Conservation (phyloP, 2,888 invertebrate genomes). For the Polydesmus complanatus region DNA sequence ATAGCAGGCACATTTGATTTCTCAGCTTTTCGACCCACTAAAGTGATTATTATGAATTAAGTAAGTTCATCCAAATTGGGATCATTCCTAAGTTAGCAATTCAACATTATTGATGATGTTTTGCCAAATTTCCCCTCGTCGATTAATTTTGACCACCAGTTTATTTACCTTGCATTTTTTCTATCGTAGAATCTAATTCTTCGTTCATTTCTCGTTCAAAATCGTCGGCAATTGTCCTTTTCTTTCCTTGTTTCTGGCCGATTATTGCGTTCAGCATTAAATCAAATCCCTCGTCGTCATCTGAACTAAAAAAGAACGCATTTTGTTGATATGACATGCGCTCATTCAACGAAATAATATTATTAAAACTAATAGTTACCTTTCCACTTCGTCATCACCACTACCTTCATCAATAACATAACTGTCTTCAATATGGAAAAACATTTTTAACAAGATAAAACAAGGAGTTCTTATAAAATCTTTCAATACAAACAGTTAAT, state of each 20-base stretch:
- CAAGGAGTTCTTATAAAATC: no score
- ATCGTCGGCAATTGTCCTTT: constrained; percentile 3
- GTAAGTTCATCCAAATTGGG: no score
- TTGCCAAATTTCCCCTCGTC: background rate
- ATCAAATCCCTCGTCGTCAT: constrained; percentile 10
- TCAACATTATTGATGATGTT: no score
- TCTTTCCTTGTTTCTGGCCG: background rate
- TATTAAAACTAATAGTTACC: constrained; percentile 10
- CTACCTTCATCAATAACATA: constrained; percentile 13
- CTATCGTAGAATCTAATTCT: constrained; percentile 11
- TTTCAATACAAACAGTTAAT: no score
- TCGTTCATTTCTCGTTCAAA: constrained; percentile 14
- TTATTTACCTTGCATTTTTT: constrained; percentile 8
- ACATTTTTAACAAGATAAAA: background rate
- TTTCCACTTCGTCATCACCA: constrained; percentile 9
- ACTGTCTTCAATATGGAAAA: constrained; percentile 2
- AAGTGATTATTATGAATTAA: background rate
- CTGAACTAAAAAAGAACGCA: constrained; percentile 10
- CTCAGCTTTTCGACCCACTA: background rate
- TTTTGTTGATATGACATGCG: background rate
- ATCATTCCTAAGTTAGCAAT: no score
- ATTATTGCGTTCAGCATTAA: background rate
- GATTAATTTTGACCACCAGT: background rate
- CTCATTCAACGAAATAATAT: background rate
- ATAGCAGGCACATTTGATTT: background rate